Conservation (phyloP, 2,797 vertebrate genomes). For the Vireo griseus region DNA sequence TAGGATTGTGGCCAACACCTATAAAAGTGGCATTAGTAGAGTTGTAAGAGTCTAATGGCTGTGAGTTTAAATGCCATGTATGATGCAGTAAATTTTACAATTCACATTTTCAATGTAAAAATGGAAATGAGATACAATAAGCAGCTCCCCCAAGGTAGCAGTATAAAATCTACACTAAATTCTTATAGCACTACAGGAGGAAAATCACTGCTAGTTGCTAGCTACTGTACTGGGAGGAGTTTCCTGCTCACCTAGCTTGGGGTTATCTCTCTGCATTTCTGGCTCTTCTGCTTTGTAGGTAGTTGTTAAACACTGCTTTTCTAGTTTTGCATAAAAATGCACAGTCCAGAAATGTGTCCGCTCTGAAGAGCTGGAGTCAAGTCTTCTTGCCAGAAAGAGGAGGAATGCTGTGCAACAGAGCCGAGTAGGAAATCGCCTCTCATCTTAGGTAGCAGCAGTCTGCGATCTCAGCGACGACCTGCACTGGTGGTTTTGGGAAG, state of each 20-base stretch:
- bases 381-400: not conserved
- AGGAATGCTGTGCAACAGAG: not conserved
- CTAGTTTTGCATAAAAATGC: not conserved
- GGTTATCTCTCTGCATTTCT: not conserved
- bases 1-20: slow-evolving; percentile 61
- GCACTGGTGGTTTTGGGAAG: not conserved
- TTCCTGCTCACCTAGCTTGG: not conserved
- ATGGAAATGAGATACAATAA: slow-evolving; percentile 61
- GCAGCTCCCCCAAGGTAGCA: slow-evolving; percentile 32
- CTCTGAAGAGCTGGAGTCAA: not conserved
- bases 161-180: slow-evolving; percentile 54
- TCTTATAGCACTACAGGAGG: not conserved
- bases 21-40: slow-evolving; percentile 69
- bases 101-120: slow-evolving; percentile 63
- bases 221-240: slow-evolving; percentile 11
- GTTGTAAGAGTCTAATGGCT: slow-evolving; percentile 64
- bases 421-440: not conserved
- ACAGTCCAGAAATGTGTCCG: not conserved
- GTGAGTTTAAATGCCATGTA: slow-evolving; percentile 30
- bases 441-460: not conserved
- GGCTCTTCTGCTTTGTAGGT: not conserved
- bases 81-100: slow-evolving; percentile 63
- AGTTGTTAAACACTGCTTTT: not conserved
- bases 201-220: not conserved
- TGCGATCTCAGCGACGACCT: not conserved